Percentiles rank a stretch among this genome's conserved stretches.
phyloP scores from a whole-genome alignment of 2,888 invertebrate genomes.

The Eledona agricola region DNA sequence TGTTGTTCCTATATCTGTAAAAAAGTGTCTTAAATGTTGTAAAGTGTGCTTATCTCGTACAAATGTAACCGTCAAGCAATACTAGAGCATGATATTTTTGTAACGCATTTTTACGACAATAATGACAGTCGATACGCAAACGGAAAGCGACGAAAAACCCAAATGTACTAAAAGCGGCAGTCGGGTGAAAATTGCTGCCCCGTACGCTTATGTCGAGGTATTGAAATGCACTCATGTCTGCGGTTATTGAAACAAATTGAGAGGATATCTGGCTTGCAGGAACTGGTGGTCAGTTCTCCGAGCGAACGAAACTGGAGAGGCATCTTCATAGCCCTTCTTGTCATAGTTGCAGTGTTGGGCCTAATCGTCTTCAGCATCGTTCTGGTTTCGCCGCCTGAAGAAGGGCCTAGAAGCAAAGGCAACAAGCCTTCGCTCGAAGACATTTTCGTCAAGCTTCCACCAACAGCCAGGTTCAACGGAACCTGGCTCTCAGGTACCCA shows the following conservation, averaged over 20 bases:
- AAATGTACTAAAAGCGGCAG: constrained; percentile 48
- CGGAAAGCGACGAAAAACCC: constrained; percentile 39
- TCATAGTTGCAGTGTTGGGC: constrained; percentile 87
- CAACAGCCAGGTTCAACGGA: constrained; percentile 75
- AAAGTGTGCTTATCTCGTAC: constrained; percentile 35
- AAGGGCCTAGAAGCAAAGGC: constrained; percentile 75
- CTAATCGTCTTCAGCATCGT: constrained; percentile 92
- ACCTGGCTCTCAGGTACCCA: constrained; percentile 79
- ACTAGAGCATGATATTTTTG: constrained; percentile 32
- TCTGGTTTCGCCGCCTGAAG: constrained; percentile 82
- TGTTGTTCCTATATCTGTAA: constrained; percentile 32
- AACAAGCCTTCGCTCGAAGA: constrained; percentile 75
- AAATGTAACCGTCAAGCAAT: constrained; percentile 28
- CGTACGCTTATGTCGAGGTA: constrained; percentile 59
- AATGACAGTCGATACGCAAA: constrained; percentile 45
- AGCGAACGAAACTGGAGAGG: constrained; percentile 94
- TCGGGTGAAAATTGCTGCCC: constrained; percentile 57
- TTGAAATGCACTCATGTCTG: constrained; percentile 25
- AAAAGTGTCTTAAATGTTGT: constrained; percentile 40
- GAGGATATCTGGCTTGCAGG: constrained; percentile 66
- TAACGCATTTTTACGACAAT: constrained; percentile 23
- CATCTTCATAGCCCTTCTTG: constrained; percentile 89
- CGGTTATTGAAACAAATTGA: not conserved
- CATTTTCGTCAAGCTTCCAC: constrained; percentile 65
- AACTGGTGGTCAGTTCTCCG: constrained; percentile 86